A percentile compares a stretch with the other conserved stretches of the same genome.
These are phyloP conservation scores for Caenorhabditis sp. DNA, from an alignment of 2,888 invertebrate species.

Conservation along the genomic window DNA sequence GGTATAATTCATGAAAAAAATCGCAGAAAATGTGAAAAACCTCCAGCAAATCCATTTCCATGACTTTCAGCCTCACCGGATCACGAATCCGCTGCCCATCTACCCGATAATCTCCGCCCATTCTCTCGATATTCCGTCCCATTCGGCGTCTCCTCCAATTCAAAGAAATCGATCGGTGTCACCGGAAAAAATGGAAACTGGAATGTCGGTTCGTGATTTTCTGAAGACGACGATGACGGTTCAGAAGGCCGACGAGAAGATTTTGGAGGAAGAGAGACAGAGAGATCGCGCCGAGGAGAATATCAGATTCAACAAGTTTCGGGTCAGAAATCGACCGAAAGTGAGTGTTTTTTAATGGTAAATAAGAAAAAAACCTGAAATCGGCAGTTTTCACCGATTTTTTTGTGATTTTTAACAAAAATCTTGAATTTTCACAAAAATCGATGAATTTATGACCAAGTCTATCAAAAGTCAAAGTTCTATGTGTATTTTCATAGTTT, in stretches of 20 bases:
- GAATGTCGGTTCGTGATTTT: constrained; percentile 56
- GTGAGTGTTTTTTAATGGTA: too few species aligned
- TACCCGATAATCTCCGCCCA: constrained; percentile 8
- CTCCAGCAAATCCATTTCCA: background rate
- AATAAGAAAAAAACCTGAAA: too few species aligned
- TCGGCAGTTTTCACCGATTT: too few species aligned
- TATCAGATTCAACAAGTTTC: constrained; percentile 49
- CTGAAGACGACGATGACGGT: constrained; percentile 51
- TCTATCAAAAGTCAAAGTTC: too few species aligned
- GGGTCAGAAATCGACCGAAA: constrained; percentile 57
- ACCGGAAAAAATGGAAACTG: constrained; percentile 47
- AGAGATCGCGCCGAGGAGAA: constrained; percentile 36
- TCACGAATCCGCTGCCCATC: constrained; percentile 39
- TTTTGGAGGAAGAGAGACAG: constrained; percentile 32
- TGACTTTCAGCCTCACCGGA: constrained; percentile 18
- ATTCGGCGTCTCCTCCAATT: constrained; percentile 23
- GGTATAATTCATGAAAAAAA: too few species aligned
- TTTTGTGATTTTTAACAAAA: too few species aligned
- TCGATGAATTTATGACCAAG: too few species aligned
- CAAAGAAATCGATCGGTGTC: constrained; percentile 42
- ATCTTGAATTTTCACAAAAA: too few species aligned
- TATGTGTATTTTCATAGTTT: too few species aligned
- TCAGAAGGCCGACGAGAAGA: constrained; percentile 48
- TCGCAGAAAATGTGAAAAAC: too few species aligned
- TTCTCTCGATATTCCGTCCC: background rate